phyloP scores from a whole-genome alignment of 2,888 invertebrate species.

The Chironomus riparius region DNA sequence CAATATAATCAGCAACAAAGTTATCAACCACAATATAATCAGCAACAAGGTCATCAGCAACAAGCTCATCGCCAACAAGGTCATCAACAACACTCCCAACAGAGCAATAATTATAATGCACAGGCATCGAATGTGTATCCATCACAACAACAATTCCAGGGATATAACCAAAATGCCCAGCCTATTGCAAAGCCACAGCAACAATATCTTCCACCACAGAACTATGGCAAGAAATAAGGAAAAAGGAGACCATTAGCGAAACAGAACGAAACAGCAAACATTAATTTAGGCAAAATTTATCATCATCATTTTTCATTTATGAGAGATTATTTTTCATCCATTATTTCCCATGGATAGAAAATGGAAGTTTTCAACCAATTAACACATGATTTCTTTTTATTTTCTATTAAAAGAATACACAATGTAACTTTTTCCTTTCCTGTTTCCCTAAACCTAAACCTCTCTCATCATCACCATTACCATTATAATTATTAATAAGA shows the following conservation, averaged over 20 bases:
- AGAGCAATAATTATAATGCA: constrained; percentile 7
- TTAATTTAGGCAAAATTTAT: constrained; percentile 16
- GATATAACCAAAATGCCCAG: constrained; percentile 9
- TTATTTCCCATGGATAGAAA: background rate
- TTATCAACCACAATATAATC: constrained; percentile 13
- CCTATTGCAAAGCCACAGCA: constrained; percentile 31
- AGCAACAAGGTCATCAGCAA: constrained; percentile 6
- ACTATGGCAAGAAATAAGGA: constrained; percentile 11
- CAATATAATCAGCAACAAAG: constrained; percentile 21
- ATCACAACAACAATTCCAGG: background rate
- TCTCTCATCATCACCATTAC: no score
- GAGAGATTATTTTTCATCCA: background rate
- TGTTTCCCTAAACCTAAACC: background rate
- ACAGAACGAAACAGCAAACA: background rate
- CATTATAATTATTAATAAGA: no score
- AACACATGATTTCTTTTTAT: background rate
- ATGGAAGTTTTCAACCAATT: background rate
- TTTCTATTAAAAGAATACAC: background rate
- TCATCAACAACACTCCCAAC: constrained; percentile 6
- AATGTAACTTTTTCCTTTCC: background rate
- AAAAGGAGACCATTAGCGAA: no score
- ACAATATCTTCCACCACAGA: constrained; percentile 36
- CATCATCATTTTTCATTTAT: constrained; percentile 13
- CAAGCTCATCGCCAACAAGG: constrained; percentile 16
- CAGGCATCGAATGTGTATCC: constrained; percentile 20